These are phyloP conservation scores for Plodia interpunctella DNA, from an alignment of 1,140 invertebrate genomes.

Conservation along the genomic window DNA sequence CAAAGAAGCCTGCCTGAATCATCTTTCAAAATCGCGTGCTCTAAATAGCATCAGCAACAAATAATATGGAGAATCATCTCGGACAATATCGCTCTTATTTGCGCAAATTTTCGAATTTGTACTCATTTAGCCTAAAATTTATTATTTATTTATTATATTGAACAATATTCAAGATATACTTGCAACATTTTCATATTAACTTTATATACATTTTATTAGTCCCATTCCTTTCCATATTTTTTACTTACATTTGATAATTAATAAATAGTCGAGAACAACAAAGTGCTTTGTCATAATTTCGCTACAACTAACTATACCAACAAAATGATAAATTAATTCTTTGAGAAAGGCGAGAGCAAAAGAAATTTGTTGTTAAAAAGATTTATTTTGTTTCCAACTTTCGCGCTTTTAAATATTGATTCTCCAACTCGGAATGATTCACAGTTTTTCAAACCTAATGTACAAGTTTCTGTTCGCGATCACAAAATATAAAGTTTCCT, in stretches of 20 bases:
- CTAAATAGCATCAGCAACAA: neutral
- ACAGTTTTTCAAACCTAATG: slow-evolving; percentile 68
- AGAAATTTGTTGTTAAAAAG: slow-evolving; percentile 45
- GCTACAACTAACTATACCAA: neutral
- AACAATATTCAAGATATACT: no score
- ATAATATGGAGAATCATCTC: neutral
- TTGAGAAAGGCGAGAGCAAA: slow-evolving; percentile 27
- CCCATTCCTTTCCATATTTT: no score
- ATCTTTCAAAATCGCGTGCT: slow-evolving; percentile 2
- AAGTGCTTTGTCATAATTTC: no score
- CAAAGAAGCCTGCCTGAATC: slow-evolving; percentile 15
- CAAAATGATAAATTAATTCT: slow-evolving; percentile 23
- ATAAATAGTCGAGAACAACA: no score
- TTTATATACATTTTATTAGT: no score
- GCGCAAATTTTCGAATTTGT: neutral
- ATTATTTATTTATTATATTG: neutral
- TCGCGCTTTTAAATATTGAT: slow-evolving; percentile 67
- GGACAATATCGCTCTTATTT: neutral
- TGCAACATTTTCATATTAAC: no score
- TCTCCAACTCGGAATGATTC: slow-evolving; percentile 61
- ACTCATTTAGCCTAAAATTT: no score
- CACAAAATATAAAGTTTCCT: slow-evolving; percentile 64
- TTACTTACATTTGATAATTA: no score
- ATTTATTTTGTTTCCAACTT: slow-evolving; percentile 53
- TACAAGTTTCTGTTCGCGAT: slow-evolving; percentile 67